These are phyloP conservation scores for Parasteatoda lunata DNA, from an alignment of 2,888 invertebrate species.

Conservation along the genomic window DNA sequence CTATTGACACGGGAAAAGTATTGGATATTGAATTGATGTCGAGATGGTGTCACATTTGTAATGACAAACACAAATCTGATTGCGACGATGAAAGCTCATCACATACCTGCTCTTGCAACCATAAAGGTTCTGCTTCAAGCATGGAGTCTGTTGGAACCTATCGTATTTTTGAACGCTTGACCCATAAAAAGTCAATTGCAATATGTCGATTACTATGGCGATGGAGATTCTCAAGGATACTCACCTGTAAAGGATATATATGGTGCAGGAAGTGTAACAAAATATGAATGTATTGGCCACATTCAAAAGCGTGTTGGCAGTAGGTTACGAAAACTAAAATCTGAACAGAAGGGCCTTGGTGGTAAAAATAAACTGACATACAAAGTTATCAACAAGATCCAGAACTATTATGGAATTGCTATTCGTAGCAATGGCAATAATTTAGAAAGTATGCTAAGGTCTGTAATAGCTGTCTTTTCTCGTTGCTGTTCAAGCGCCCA, in stretches of 20 bases:
- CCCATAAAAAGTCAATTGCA: neutral
- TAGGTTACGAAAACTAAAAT: neutral
- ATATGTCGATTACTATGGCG: slow-evolving; percentile 5
- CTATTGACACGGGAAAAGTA: slow-evolving; percentile 6
- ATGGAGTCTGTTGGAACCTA: neutral
- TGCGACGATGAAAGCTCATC: slow-evolving; percentile 1
- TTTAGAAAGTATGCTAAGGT: neutral
- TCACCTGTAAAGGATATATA: neutral
- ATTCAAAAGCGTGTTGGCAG: slow-evolving; percentile 15
- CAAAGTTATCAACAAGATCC: neutral
- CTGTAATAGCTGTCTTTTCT: slow-evolving; percentile 11
- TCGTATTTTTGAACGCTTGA: slow-evolving; percentile 6
- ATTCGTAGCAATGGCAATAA: slow-evolving; percentile 1
- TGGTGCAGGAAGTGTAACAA: neutral
- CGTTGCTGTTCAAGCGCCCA: neutral
- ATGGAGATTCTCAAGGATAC: slow-evolving; percentile 1
- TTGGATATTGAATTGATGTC: slow-evolving; percentile 5
- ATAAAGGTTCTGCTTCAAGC: too few relatives aligned
- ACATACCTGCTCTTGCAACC: too few relatives aligned
- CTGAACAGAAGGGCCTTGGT: neutral
- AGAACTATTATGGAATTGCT: slow-evolving; percentile 18
- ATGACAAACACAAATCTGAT: neutral
- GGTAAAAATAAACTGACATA: neutral
- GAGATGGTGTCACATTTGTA: neutral
- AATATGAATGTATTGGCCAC: slow-evolving; percentile 29